Base-by-base conservation (phyloP, 1,140 invertebrate genomes). In the Drosophila mayri region DNA sequence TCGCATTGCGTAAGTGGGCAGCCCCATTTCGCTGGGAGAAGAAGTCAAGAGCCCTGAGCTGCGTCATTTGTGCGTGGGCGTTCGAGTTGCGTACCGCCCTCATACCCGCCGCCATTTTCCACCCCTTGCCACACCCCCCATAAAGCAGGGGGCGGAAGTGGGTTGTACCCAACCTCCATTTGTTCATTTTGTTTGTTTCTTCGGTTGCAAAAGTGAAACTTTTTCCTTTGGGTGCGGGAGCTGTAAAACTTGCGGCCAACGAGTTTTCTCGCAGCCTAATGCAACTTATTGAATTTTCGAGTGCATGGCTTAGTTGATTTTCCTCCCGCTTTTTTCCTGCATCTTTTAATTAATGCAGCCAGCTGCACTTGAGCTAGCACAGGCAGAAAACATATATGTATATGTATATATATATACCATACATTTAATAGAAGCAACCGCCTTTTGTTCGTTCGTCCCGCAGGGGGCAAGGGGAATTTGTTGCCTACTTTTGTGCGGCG, bases 241-340 rank as follows among this genome's bases (percentile, higher is more conserved):
- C 52, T 40, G 52, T 46, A 75, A 77, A 77, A 77, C 64, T 77
- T 77, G 75, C 74, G 57, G 43, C 65, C 75, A 25, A 70, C 57
- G 55, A 64, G 68, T 57, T 61, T 59, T 22, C 75, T 68, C 44
- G 41, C 40, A 52, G 66, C 60, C 79, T 68, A 82, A 86, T 76
- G 75, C 84, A 87, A 83, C 70, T 87, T 86, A 88, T 88, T 84
- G 84, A 76, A 88, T 88, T 78, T 73, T 47, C 65, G 59, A 88
- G 84, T 90, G 72, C 64, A 30, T 50, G 72, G 60, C 72, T 80
- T 67, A 50, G 61, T 73, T 74, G 76, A 71, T 68, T 74, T 67
- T 87, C 65, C 55, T 60, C 66, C 79, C 67, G 44, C 14, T 38
- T 37, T 49, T 55, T 61, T 16, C 54, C 63, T 67, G 38, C 18